These are phyloP conservation scores for Furcula furcula DNA, from an alignment of 2,888 invertebrate genomes.

Conservation along the genomic window DNA sequence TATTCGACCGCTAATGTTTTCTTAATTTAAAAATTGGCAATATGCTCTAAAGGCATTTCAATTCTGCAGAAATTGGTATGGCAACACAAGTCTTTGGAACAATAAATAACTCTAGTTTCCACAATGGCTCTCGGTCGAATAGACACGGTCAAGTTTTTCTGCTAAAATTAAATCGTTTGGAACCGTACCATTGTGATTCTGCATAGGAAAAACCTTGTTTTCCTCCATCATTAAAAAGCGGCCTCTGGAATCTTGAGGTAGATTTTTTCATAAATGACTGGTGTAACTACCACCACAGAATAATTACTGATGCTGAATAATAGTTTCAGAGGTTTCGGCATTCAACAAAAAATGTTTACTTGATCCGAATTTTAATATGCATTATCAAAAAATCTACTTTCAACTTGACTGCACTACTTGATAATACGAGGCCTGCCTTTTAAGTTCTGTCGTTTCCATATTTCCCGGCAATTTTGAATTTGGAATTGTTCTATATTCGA, in stretches of 20 bases:
- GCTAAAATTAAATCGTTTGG: slow-evolving; percentile 4
- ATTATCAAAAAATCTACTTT: background rate
- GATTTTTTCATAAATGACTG: background rate
- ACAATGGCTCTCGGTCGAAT: background rate
- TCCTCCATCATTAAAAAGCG: background rate
- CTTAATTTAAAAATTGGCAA: no score
- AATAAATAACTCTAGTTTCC: background rate
- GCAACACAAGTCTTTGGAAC: background rate
- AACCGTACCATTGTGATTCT: slow-evolving; percentile 1
- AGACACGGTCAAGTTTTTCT: background rate
- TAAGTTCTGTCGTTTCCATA: no score
- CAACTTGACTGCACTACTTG: no score
- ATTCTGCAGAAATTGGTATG: background rate
- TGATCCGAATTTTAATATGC: background rate
- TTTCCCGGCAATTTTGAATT: no score
- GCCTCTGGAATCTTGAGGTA: background rate
- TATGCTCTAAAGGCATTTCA: no score
- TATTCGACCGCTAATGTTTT: no score
- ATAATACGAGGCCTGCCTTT: no score
- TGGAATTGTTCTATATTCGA: no score
- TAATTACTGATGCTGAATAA: background rate
- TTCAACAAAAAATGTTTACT: background rate
- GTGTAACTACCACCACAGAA: background rate
- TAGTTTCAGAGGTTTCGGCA: background rate
- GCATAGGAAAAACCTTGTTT: slow-evolving; percentile 1